Evolutionary conservation across 2,797 vertebrate species (phyloP).

Genomic region (Brachyrhaphis roseni): DNA sequence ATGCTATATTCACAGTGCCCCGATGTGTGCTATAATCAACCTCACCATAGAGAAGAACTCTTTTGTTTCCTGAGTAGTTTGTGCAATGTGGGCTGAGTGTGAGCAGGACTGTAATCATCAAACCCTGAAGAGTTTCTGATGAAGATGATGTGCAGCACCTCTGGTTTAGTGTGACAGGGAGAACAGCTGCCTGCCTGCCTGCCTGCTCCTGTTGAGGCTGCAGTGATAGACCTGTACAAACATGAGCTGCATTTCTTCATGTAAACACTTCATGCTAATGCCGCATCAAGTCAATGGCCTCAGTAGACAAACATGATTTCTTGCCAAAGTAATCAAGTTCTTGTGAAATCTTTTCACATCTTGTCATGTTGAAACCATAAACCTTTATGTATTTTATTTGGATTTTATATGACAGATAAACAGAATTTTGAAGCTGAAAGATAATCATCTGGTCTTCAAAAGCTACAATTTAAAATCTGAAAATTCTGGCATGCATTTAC

Average conservation of each 20-base stretch:
- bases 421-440: background rate
- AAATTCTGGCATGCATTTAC: background rate
- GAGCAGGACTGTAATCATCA: conserved; percentile 48
- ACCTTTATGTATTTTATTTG: background rate
- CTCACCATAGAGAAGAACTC: background rate
- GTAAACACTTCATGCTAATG: background rate
- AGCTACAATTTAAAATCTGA: background rate
- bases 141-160: conserved; percentile 41
- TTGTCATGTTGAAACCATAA: background rate
- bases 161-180: conserved; percentile 38
- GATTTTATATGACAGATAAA: background rate
- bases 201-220: background rate
- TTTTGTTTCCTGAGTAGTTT: conserved; percentile 40
- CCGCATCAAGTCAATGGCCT: background rate
- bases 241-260: background rate
- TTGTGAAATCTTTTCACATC: background rate
- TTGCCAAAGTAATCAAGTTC: background rate
- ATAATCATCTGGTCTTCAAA: background rate
- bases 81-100: conserved; percentile 30
- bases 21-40: background rate
- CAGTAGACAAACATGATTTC: background rate
- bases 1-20: background rate
- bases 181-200: conserved; percentile 28
- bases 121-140: conserved; percentile 54
- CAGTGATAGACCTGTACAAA: background rate